Percentiles rank a stretch among this genome's conserved stretches.
Conservation (phyloP, 2,888 invertebrate genomes). For the Spialia ferax region DNA sequence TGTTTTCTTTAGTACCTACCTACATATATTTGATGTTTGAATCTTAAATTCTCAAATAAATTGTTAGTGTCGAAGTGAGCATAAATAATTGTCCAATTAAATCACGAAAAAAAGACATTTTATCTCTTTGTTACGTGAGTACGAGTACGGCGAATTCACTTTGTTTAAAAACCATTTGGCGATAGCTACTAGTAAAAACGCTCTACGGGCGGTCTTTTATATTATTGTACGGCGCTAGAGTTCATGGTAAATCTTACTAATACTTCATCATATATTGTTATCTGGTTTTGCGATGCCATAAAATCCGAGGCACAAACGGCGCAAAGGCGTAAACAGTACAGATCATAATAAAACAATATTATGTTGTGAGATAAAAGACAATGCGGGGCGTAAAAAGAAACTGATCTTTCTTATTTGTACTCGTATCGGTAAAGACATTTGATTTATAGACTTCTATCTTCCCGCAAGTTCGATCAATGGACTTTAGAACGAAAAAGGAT, state of each 20-base stretch:
- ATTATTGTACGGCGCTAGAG: slow-evolving; percentile 20
- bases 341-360: slow-evolving; percentile 36
- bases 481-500: background rate
- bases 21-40: background rate
- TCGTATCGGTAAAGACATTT: slow-evolving; percentile 3
- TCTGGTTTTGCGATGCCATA: slow-evolving; percentile 28
- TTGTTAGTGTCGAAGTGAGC: no score
- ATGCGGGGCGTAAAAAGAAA: slow-evolving; percentile 16
- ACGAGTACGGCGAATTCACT: no score
- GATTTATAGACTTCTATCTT: slow-evolving; percentile 2
- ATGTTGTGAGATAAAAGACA: slow-evolving; percentile 22
- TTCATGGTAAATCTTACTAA: slow-evolving; percentile 29
- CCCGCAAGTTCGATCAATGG: background rate
- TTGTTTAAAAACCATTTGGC: no score
- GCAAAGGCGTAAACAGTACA: slow-evolving; percentile 27
- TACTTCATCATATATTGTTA: slow-evolving; percentile 31
- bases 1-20: background rate
- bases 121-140: no score
- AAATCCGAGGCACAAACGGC: slow-evolving; percentile 23
- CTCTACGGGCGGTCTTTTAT: slow-evolving; percentile 17
- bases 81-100: no score
- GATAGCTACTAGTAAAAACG: no score
- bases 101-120: no score
- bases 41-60: background rate
- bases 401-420: slow-evolving; percentile 15